A percentile compares a stretch with the other conserved stretches of the same genome.
phyloP scores from a whole-genome alignment of 92 coral and sea anemone genomes.

The Porites cylindrica region DNA sequence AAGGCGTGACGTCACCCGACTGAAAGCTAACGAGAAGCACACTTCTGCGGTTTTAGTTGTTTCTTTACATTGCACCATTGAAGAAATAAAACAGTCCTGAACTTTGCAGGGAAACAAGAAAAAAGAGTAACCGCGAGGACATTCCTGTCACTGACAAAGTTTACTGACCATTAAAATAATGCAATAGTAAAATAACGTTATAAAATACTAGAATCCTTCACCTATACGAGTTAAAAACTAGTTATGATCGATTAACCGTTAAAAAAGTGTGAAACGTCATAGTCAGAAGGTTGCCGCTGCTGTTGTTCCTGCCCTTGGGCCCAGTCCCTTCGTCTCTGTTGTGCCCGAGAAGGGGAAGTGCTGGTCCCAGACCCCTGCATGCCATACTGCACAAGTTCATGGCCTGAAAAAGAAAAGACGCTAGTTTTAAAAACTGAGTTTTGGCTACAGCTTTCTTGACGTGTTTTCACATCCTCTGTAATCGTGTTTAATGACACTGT shows the following conservation, averaged over 20 bases:
- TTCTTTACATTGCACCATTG: background rate
- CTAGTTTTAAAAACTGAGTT: background rate
- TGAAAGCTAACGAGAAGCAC: slow-evolving; percentile 8
- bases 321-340: slow-evolving; percentile 82
- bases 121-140: background rate
- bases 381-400: slow-evolving; percentile 87
- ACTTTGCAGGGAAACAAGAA: background rate
- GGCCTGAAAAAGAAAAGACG: slow-evolving; percentile 48
- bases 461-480: background rate
- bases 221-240: slow-evolving; percentile 4
- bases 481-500: too few relatives aligned
- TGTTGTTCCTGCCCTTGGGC: slow-evolving; percentile 64
- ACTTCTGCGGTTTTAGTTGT: background rate
- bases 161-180: background rate
- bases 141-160: background rate
- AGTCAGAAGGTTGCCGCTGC: slow-evolving; percentile 63
- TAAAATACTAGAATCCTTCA: slow-evolving; percentile 13
- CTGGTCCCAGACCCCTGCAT: slow-evolving; percentile 60
- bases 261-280: slow-evolving; percentile 80
- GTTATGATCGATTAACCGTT: slow-evolving; percentile 55
- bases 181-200: slow-evolving; percentile 3
- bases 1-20: background rate
- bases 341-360: slow-evolving; percentile 61
- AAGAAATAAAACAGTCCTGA: background rate
- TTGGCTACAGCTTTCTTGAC: background rate